These are phyloP conservation scores for Chymomyza fuscimana DNA, from an alignment of 2,888 invertebrate genomes.

Conservation along the genomic window DNA sequence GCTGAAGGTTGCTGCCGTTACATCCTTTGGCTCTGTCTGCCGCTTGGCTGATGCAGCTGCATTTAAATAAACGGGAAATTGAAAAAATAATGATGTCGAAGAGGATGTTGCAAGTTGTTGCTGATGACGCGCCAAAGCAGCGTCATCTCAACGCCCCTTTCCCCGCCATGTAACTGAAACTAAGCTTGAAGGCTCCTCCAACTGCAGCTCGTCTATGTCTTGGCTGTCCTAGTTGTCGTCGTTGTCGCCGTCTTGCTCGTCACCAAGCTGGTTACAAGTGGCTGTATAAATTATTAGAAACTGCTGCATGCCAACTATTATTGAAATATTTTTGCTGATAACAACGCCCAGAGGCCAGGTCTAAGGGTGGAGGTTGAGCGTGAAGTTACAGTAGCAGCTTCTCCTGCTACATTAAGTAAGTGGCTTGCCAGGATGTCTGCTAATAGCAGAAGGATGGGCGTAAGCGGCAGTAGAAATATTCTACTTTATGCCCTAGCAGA, in stretches of 20 bases:
- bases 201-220: neutral
- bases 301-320: slow-evolving; percentile 56
- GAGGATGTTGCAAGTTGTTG: slow-evolving; percentile 23
- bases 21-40: slow-evolving; percentile 5
- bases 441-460: neutral
- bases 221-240: neutral
- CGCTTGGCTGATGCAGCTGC: slow-evolving; percentile 34
- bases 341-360: slow-evolving; percentile 3
- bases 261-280: slow-evolving; percentile 27
- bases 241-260: slow-evolving; percentile 10
- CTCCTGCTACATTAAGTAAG: slow-evolving; percentile 4
- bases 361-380: neutral
- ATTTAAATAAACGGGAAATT: slow-evolving; percentile 69
- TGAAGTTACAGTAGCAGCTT: slow-evolving; percentile 22
- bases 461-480: neutral
- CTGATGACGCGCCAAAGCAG: slow-evolving; percentile 4
- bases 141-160: too few species aligned
- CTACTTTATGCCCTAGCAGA: neutral
- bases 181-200: neutral
- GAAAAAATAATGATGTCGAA: slow-evolving; percentile 63
- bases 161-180: neutral
- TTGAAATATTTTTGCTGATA: slow-evolving; percentile 56
- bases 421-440: slow-evolving; percentile 2
- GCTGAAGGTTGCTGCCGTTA: slow-evolving; percentile 40
- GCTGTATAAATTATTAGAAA: slow-evolving; percentile 54